Evolutionary conservation across 2,113 vertebrate species (phyloP).

Genomic region (Gallinago media): DNA sequence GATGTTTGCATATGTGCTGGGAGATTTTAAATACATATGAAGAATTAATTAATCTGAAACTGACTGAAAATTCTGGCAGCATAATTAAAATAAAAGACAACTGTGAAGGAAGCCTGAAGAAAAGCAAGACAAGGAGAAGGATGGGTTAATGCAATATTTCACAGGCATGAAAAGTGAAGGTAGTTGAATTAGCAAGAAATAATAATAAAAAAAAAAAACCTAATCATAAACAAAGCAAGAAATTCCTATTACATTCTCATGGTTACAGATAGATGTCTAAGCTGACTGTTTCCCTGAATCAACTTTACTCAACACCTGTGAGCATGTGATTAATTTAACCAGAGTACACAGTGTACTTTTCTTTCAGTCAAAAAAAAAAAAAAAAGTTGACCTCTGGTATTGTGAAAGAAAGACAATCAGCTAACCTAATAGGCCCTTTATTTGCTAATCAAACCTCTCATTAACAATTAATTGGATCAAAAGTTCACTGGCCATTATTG

Average conservation of each 20-base stretch:
- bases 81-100: slow-evolving; percentile 35
- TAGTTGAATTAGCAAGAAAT: neutral
- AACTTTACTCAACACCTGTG: slow-evolving; percentile 54
- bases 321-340: slow-evolving; percentile 41
- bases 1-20: neutral
- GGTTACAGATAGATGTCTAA: neutral
- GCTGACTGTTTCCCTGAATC: neutral
- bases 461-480: slow-evolving; percentile 91
- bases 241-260: neutral
- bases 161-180: neutral
- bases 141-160: neutral
- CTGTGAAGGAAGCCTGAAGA: neutral
- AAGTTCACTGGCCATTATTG: slow-evolving; percentile 86
- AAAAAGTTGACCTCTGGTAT: slow-evolving; percentile 71
- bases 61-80: neutral
- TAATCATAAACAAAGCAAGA: neutral
- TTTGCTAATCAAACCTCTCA: slow-evolving; percentile 88
- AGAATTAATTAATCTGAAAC: slow-evolving; percentile 44
- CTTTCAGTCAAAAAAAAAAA: slow-evolving; percentile 25
- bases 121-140: neutral
- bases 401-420: slow-evolving; percentile 79
- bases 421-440: slow-evolving; percentile 81
- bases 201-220: neutral
- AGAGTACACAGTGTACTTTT: neutral
- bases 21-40: slow-evolving; percentile 37